Evolutionary conservation across 2,888 invertebrate species (phyloP).

Genomic region (Dryocosmus kuriphilus): DNA sequence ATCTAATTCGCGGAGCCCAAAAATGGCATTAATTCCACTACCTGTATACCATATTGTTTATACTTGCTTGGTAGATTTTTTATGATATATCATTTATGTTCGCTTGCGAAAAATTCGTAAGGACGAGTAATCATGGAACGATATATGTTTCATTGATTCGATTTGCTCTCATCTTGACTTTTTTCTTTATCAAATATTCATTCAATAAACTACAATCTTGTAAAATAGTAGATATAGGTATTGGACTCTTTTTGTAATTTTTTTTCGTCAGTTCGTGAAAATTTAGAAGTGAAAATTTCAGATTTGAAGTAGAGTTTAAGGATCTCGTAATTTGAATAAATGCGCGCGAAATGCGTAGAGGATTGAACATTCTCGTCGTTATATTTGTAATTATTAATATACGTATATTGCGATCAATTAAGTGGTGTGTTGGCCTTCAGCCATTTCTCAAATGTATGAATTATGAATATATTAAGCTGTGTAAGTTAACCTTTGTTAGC

Average conservation of each 20-base stretch:
- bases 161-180: background rate
- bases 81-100: conserved; percentile 3
- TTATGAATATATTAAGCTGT: background rate
- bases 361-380: background rate
- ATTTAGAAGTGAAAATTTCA: background rate
- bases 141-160: background rate
- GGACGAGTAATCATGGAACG: background rate
- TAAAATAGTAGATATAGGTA: conserved; percentile 25
- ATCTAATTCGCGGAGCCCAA: conserved; percentile 3
- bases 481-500: conserved; percentile 9
- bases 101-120: conserved; percentile 2
- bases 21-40: background rate
- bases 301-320: background rate
- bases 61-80: conserved; percentile 28
- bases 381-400: background rate
- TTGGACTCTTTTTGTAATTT: background rate
- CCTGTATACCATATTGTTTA: conserved; percentile 10
- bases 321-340: background rate
- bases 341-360: background rate
- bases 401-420: background rate
- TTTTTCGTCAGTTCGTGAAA: background rate
- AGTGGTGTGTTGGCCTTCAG: background rate
- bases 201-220: conserved; percentile 2
- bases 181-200: background rate
- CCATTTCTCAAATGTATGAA: conserved; percentile 4